Conservation (phyloP, 2,888 invertebrate genomes). For the Stegophylla sp. region DNA sequence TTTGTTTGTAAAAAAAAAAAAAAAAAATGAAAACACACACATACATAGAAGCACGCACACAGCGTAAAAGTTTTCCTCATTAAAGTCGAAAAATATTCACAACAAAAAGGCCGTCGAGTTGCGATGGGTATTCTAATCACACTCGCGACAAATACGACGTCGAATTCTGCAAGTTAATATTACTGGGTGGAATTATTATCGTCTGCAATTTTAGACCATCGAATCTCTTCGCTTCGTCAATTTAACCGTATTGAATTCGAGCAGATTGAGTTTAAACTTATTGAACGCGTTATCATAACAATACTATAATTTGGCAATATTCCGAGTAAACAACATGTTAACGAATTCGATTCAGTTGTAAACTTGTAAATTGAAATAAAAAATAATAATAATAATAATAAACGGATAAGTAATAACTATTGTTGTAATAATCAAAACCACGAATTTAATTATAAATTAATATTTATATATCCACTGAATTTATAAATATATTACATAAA, state of each 20-base stretch:
- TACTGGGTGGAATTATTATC: too few relatives aligned
- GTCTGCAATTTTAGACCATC: too few relatives aligned
- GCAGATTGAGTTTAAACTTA: neutral
- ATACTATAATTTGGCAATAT: neutral
- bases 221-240: neutral
- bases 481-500: neutral
- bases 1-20: neutral
- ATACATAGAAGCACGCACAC: too few relatives aligned
- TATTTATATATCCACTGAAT: neutral
- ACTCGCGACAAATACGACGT: neutral
- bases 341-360: too few relatives aligned
- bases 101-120: neutral
- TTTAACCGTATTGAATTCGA: neutral
- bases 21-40: too few relatives aligned
- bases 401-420: neutral
- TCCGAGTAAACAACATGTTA: neutral
- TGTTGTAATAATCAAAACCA: neutral
- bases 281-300: neutral
- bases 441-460: too few relatives aligned
- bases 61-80: neutral
- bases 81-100: constrained; percentile 8
- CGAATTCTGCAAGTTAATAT: neutral
- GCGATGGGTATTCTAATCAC: neutral
- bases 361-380: too few relatives aligned
- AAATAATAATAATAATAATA: too few relatives aligned